A percentile compares a stretch with the other conserved stretches of the same genome.
These are phyloP conservation scores for Nylanderia fulva DNA, from an alignment of 1,140 invertebrate genomes.

Conservation along the genomic window DNA sequence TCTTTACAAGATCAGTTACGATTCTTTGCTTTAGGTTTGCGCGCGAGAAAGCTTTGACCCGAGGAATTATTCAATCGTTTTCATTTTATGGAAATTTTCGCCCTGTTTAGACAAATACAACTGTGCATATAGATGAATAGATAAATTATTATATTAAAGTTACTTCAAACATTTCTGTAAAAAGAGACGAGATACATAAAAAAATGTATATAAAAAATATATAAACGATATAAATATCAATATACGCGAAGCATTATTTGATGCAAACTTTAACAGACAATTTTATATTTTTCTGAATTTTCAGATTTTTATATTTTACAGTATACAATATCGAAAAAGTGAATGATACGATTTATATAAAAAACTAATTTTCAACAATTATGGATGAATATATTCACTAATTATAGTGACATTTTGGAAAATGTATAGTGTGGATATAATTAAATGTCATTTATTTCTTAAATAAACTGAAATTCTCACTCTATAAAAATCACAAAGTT, in stretches of 20 bases:
- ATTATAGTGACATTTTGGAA: neutral
- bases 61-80: neutral
- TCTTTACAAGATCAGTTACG: neutral
- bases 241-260: neutral
- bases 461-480: neutral
- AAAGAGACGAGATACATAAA: neutral
- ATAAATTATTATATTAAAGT: neutral
- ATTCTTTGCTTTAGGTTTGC: too few species aligned
- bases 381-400: neutral
- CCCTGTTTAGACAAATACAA: neutral
- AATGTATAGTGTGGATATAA: neutral
- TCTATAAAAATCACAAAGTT: neutral
- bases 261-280: neutral
- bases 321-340: neutral
- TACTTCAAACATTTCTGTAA: neutral
- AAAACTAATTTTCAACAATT: neutral
- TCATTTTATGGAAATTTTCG: neutral
- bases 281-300: neutral
- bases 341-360: neutral
- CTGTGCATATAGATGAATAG: neutral
- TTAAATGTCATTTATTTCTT: neutral
- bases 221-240: neutral
- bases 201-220: neutral
- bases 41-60: neutral
- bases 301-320: neutral